phyloP scores from a whole-genome alignment of 2,113 vertebrate genomes.

The Ranitomeya imitator region DNA sequence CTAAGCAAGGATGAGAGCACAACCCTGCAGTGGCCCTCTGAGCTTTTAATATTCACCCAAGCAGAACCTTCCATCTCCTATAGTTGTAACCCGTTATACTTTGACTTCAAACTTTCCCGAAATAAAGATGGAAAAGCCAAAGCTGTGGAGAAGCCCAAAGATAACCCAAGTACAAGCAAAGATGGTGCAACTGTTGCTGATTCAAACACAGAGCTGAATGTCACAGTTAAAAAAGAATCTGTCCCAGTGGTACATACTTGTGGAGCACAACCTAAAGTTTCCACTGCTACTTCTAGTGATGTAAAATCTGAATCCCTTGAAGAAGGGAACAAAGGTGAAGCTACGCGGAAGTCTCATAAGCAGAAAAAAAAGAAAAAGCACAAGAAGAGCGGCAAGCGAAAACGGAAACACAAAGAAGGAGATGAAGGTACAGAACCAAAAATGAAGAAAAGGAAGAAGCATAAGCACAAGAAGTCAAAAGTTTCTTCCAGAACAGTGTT shows the following conservation, averaged over 20 bases:
- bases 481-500: conserved; percentile 66
- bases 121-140: conserved; percentile 83
- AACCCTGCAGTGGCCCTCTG: conserved; percentile 96
- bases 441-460: conserved; percentile 90
- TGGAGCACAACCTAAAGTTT: conserved; percentile 59
- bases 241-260: conserved; percentile 58
- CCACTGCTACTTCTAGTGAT: conserved; percentile 58
- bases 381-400: conserved; percentile 84
- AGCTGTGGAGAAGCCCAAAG: conserved; percentile 71
- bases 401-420: conserved; percentile 80
- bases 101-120: conserved; percentile 94
- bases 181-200: conserved; percentile 57
- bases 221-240: conserved; percentile 61
- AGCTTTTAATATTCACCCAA: conserved; percentile 93
- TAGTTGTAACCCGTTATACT: conserved; percentile 97
- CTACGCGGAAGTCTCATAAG: conserved; percentile 83
- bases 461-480: conserved; percentile 85
- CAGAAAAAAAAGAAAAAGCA: conserved; percentile 99
- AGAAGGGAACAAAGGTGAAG: conserved; percentile 68
- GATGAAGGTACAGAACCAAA: conserved; percentile 73
- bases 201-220: conserved; percentile 62
- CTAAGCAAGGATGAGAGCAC: conserved; percentile 97
- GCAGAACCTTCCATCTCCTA: conserved; percentile 91
- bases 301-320: conserved; percentile 62
- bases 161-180: conserved; percentile 61